These are phyloP conservation scores for Sphaeramia orbicularis DNA, from an alignment of 2,797 vertebrate species.

Conservation along the genomic window DNA sequence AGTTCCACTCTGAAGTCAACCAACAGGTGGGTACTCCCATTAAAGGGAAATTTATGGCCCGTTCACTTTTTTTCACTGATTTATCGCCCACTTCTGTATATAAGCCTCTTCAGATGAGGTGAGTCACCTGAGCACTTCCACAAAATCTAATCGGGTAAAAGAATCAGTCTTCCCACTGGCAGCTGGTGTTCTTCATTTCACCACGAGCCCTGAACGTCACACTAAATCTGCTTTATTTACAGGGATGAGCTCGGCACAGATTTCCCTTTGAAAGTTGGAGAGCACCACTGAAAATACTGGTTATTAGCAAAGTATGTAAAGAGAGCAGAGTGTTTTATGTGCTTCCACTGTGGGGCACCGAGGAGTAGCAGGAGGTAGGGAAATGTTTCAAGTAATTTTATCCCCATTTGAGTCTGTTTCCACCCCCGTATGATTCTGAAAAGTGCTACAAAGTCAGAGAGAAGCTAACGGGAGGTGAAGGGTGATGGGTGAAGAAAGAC, in stretches of 20 bases:
- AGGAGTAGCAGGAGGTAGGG: no score
- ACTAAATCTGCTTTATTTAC: constrained; percentile 9
- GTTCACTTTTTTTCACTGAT: neutral
- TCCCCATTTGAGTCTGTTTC: no score
- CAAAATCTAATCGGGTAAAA: no score
- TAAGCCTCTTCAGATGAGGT: constrained; percentile 3
- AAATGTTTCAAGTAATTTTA: neutral
- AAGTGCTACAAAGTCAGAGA: no score
- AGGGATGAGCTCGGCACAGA: neutral
- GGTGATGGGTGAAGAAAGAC: no score
- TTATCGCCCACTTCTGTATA: constrained; percentile 11
- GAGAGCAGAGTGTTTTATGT: neutral
- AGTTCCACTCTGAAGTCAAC: neutral
- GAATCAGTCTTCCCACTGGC: neutral
- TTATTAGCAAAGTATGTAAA: no score
- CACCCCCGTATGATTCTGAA: no score
- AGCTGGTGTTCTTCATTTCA: no score
- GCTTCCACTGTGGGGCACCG: neutral
- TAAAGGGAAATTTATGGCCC: neutral
- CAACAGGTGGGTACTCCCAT: neutral
- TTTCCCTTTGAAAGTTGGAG: neutral
- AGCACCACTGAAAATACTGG: no score
- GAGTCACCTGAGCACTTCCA: neutral
- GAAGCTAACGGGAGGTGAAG: no score
- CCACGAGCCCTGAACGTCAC: constrained; percentile 4